Evolutionary conservation across 2,113 vertebrate species (phyloP).

Genomic region (Macrotis lagotis): DNA sequence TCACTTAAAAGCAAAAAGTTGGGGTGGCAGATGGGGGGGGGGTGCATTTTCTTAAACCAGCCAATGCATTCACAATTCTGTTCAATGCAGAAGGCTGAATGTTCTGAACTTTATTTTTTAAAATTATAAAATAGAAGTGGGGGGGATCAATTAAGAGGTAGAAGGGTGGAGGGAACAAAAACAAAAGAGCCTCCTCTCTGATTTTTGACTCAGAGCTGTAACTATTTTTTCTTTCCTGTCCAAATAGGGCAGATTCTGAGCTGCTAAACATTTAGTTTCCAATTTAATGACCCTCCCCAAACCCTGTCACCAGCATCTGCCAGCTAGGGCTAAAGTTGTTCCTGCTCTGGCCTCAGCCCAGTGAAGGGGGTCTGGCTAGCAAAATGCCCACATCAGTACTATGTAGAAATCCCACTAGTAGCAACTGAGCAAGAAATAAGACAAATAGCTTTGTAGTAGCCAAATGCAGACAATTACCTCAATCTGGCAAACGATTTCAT

Average conservation of each 20-base stretch:
- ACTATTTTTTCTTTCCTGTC: conserved; percentile 46
- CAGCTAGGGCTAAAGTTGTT: conserved; percentile 69
- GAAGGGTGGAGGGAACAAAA: not conserved
- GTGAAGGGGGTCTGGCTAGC: conserved; percentile 51
- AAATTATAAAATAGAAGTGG: not conserved
- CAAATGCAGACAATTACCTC: conserved; percentile 77
- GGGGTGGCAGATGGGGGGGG: conserved; percentile 70
- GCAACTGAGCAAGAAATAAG: conserved; percentile 75
- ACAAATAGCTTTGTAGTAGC: conserved; percentile 77
- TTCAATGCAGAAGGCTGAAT: conserved; percentile 66
- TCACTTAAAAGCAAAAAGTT: conserved; percentile 58
- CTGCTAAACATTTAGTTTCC: conserved; percentile 65
- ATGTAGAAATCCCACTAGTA: conserved; percentile 54
- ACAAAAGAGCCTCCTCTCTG: conserved; percentile 58
- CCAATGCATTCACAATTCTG: conserved; percentile 58
- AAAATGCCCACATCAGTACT: conserved; percentile 41
- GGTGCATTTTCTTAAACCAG: conserved; percentile 71
- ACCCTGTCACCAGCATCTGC: conserved; percentile 32
- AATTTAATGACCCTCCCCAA: conserved; percentile 47
- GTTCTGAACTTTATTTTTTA: conserved; percentile 64
- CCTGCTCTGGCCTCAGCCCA: conserved; percentile 72
- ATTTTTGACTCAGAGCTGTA: conserved; percentile 60
- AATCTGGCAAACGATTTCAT: conserved; percentile 73
- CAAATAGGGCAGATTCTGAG: conserved; percentile 57
- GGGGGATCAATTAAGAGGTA: not conserved